These are phyloP conservation scores for Lycopodina hypogea DNA, from an alignment of 37 sponge, comb jelly and placozoan species.

Conservation along the genomic window DNA sequence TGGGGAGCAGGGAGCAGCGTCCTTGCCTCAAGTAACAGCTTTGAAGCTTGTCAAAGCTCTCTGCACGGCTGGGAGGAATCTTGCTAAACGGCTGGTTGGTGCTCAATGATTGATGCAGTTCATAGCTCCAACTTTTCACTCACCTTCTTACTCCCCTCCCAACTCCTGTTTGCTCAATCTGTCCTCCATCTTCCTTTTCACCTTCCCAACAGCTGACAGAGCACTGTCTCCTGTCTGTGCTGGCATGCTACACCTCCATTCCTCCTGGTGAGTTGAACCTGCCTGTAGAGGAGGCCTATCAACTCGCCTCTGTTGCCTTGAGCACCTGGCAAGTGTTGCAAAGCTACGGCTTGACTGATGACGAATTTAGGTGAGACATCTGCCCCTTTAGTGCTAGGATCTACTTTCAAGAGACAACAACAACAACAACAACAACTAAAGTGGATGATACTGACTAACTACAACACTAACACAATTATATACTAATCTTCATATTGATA, in stretches of 20 bases:
- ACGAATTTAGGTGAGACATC: slow-evolving; percentile 35
- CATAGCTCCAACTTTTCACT: neutral
- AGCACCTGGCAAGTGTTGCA: slow-evolving; percentile 43
- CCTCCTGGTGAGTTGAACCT: slow-evolving; percentile 33
- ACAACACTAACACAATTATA: neutral
- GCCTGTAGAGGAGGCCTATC: slow-evolving; percentile 6
- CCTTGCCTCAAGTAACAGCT: slow-evolving; percentile 46
- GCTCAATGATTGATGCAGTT: neutral
- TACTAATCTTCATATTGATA: neutral
- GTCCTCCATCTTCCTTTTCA: neutral
- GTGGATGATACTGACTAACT: neutral
- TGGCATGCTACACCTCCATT: slow-evolving; percentile 32
- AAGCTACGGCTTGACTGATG: slow-evolving; percentile 40
- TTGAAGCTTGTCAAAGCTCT: slow-evolving; percentile 57
- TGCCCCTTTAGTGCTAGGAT: neutral
- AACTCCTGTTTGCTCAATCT: neutral
- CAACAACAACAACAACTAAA: neutral
- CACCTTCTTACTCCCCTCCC: neutral
- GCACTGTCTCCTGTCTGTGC: slow-evolving; percentile 29
- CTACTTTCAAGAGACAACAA: neutral
- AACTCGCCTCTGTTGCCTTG: slow-evolving; percentile 11
- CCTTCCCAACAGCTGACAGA: slow-evolving; percentile 22
- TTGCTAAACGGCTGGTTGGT: slow-evolving; percentile 59
- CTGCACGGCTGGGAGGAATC: slow-evolving; percentile 57
- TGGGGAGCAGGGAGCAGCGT: neutral